A percentile compares a stretch with the other conserved stretches of the same genome.
phyloP scores from a whole-genome alignment of 1,140 invertebrate genomes.

The Aphelenchoides besseyi region DNA sequence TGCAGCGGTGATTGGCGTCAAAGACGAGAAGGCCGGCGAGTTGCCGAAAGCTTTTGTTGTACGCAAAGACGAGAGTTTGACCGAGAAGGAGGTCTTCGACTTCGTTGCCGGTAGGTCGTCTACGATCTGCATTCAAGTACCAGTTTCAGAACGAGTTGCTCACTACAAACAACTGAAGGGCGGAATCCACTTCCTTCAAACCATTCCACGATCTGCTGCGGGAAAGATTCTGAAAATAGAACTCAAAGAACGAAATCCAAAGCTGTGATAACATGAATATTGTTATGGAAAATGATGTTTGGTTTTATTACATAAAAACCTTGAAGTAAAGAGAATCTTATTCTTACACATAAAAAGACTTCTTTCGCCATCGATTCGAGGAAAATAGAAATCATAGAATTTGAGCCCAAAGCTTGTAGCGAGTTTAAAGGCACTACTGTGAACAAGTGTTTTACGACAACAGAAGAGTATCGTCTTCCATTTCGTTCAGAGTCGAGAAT shows the following conservation, averaged over 20 bases:
- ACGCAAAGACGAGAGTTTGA: conserved; percentile 63
- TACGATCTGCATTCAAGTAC: neutral
- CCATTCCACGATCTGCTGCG: conserved; percentile 73
- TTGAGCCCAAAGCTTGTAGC: too few relatives aligned
- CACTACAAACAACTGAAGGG: conserved; percentile 65
- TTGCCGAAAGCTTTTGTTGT: conserved; percentile 75
- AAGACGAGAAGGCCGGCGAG: conserved; percentile 73
- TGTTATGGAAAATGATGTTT: too few relatives aligned
- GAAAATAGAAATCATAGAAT: too few relatives aligned
- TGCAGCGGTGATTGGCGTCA: conserved; percentile 76
- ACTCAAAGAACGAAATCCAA: conserved; percentile 60
- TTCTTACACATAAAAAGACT: too few relatives aligned
- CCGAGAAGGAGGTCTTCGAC: conserved; percentile 35
- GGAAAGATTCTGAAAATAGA: conserved; percentile 74
- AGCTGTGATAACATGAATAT: neutral
- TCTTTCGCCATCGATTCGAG: too few relatives aligned
- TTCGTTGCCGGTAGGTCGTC: conserved; percentile 30
- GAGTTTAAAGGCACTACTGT: too few relatives aligned
- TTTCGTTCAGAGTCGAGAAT: too few relatives aligned
- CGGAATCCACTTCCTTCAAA: conserved; percentile 70
- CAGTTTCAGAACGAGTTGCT: conserved; percentile 43
- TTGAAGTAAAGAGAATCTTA: too few relatives aligned
- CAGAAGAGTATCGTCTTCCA: too few relatives aligned
- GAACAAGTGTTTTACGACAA: too few relatives aligned
- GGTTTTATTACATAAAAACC: too few relatives aligned